Evolutionary conservation across 2,113 vertebrate genomes (phyloP), one percentile per base, ranked within the genome.

Genomic region (Talpa occidentalis): DNA sequence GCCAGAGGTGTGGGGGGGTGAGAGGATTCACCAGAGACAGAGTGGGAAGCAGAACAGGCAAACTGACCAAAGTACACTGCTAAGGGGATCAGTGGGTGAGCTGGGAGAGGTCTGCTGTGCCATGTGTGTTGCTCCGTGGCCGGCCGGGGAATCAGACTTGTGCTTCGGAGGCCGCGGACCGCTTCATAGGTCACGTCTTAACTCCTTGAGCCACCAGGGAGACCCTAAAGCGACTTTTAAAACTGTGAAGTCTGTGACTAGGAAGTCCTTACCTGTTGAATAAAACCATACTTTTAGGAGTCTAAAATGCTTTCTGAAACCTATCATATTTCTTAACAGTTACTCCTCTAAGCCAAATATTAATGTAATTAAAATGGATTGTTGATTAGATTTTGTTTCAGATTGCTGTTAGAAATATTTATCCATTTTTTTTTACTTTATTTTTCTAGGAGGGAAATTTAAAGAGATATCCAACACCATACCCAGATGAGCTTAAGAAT

Each of bases 401-500:
- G 28, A 2, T 56, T 94, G 54, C 35, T 16, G 10, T 85, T 92
- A 86, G 40, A 95, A 94, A 82, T 94, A 89, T 35, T 84, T 93
- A 81, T 42, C 19, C 9, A 22, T 73, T 76, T n/a, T 96, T 62
- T 92, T 2, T 96, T 96, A 60, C 49, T 70, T 91, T 97, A 0
- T 96, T 92, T 92, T 12, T 69, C 14, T 94, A 99, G 99, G 99
- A 99, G 96, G 99, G 99, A 40, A 99, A 99, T 97, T 98, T 99
- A 98, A 99, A 99, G 97, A 99, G 99, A 64, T 99, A 99, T 44
- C 99, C 99, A 35, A 99, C 99, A 14, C 99, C 99, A 0, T 99
- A 99, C 96, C 99, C 99, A 32, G 99, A 99, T 87, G 99, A 99
- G 97, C 98, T 99, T 97, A 99, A 99, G 98, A 99, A 99, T 98